Percentiles rank a stretch among this genome's conserved stretches.
Conservation (phyloP, 2,797 vertebrate species). For the Serranus cabrilla region DNA sequence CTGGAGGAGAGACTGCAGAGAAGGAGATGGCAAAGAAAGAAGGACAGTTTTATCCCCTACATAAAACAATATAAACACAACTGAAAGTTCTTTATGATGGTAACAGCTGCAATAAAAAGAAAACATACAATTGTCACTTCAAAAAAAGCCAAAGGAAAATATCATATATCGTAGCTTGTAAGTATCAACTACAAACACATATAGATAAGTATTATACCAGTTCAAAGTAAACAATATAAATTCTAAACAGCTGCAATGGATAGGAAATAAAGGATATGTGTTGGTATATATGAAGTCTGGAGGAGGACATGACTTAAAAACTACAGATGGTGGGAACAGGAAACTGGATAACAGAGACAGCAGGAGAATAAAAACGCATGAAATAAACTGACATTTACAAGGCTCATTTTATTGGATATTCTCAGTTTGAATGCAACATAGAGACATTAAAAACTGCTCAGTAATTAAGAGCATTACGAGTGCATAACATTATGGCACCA, state of each 20-base stretch:
- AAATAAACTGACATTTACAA: conserved; percentile 44
- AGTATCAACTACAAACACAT: not conserved
- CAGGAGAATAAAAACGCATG: conserved; percentile 35
- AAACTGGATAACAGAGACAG: conserved; percentile 31
- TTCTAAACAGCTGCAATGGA: not conserved
- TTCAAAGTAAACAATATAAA: conserved; percentile 2
- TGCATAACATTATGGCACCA: conserved; percentile 31
- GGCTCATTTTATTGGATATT: conserved; percentile 42
- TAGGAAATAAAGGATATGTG: not conserved
- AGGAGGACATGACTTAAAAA: conserved; percentile 21
- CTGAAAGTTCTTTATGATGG: not conserved
- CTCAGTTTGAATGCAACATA: conserved; percentile 39
- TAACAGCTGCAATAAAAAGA: not conserved
- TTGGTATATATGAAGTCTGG: not conserved
- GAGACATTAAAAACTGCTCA: conserved; percentile 38
- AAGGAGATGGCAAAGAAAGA: not conserved
- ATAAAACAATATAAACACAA: not conserved
- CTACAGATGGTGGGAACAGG: conserved; percentile 27
- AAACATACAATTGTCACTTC: not conserved
- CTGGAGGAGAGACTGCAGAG: conserved; percentile 91
- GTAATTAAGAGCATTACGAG: not conserved
- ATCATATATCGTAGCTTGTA: not conserved
- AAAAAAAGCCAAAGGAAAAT: not conserved
- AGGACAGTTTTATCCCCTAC: not conserved
- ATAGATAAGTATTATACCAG: not conserved